phyloP scores from a whole-genome alignment of 2,888 invertebrate genomes.

The Campaea margaritaria region DNA sequence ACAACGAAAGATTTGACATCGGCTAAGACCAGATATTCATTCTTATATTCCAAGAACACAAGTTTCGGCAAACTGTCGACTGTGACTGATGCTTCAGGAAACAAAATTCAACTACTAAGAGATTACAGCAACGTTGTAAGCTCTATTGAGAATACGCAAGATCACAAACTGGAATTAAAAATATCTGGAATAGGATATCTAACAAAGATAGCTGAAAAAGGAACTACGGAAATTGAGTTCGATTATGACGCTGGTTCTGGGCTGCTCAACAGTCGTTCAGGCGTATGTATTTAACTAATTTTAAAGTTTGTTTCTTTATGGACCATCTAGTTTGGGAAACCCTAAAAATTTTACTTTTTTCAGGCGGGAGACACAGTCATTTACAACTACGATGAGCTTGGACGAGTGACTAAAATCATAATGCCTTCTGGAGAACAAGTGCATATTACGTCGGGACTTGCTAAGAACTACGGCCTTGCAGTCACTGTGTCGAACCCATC shows the following conservation, averaged over 20 bases:
- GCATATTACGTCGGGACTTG: constrained; percentile 90
- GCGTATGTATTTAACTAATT: constrained; percentile 80
- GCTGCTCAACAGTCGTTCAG: constrained; percentile 92
- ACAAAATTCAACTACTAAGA: constrained; percentile 95
- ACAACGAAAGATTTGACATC: constrained; percentile 97
- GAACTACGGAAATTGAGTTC: constrained; percentile 94
- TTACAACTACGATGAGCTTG: constrained; percentile 96
- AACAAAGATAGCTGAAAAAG: constrained; percentile 94
- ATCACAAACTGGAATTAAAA: constrained; percentile 95
- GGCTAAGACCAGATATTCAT: constrained; percentile 97
- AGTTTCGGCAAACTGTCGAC: constrained; percentile 97
- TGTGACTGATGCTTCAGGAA: constrained; percentile 97
- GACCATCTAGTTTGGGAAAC: too few relatives aligned
- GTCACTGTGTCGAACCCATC: constrained; percentile 88
- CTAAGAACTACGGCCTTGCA: constrained; percentile 90
- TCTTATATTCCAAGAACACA: constrained; percentile 98
- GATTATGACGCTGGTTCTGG: constrained; percentile 96
- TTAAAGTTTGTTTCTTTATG: background rate
- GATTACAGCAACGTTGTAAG: constrained; percentile 97
- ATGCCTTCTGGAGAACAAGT: constrained; percentile 96
- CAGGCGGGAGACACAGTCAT: constrained; percentile 94
- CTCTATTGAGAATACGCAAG: constrained; percentile 97
- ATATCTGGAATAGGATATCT: constrained; percentile 97
- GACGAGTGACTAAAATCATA: constrained; percentile 93
- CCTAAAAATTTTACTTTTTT: constrained; percentile 46